Conservation (phyloP, 2,113 vertebrate species). For the Oophaga pumilio region DNA sequence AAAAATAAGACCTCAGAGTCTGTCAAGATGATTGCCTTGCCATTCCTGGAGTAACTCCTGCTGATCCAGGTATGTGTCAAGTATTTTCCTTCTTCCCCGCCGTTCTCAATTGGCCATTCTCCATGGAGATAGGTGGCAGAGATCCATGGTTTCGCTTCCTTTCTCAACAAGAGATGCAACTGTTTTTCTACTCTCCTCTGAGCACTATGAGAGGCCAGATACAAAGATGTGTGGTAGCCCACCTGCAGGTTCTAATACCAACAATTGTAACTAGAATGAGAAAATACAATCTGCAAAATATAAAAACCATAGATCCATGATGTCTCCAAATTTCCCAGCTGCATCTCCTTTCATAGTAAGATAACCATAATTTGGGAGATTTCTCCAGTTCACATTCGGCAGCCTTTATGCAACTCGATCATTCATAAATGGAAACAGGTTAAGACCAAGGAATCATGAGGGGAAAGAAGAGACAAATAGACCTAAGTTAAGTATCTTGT, state of each 20-base stretch:
- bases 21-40: conserved; percentile 65
- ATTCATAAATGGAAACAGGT: neutral
- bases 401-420: neutral
- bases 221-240: conserved; percentile 55
- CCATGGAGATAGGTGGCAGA: conserved; percentile 62
- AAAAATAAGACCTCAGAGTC: conserved; percentile 64
- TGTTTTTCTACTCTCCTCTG: conserved; percentile 58
- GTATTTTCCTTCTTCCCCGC: conserved; percentile 61
- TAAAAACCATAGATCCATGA: conserved; percentile 55
- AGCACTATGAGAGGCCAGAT: conserved; percentile 59
- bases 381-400: neutral
- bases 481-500: neutral
- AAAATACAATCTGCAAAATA: conserved; percentile 34
- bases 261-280: conserved; percentile 46
- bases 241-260: conserved; percentile 55
- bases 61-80: conserved; percentile 62
- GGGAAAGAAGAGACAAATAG: neutral
- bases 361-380: conserved; percentile 2
- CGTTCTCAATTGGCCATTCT: conserved; percentile 56
- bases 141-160: conserved; percentile 63
- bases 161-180: conserved; percentile 50
- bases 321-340: conserved; percentile 59
- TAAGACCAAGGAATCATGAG: neutral
- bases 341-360: conserved; percentile 34
- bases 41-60: conserved; percentile 59